phyloP scores from a whole-genome alignment of 1,140 invertebrate genomes.

The Sycophila sp. region DNA sequence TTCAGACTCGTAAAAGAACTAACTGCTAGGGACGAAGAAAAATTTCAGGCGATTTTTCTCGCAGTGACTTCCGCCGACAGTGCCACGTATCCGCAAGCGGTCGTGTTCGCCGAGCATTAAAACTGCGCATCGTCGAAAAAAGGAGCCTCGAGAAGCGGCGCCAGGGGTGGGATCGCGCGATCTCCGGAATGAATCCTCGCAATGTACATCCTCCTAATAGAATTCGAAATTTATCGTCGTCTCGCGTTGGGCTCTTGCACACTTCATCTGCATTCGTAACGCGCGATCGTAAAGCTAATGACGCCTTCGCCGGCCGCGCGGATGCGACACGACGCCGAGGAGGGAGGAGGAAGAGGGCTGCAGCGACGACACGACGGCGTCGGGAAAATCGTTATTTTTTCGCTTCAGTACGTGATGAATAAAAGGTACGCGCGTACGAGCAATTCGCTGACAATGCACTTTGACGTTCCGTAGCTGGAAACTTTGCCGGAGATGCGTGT shows the following conservation, averaged over 20 bases:
- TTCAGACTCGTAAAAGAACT: too few relatives aligned
- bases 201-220: too few relatives aligned
- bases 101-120: not conserved
- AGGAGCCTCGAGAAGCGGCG: too few relatives aligned
- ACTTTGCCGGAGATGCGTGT: conserved; percentile 5
- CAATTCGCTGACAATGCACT: conserved; percentile 30
- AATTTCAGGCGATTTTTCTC: too few relatives aligned
- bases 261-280: conserved; percentile 52
- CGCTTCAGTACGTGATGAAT: conserved; percentile 16
- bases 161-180: conserved; percentile 6
- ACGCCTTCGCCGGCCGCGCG: conserved; percentile 43
- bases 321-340: too few relatives aligned
- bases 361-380: not conserved
- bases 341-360: not conserved
- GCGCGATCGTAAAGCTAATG: conserved; percentile 56
- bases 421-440: not conserved
- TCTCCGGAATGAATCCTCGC: conserved; percentile 47
- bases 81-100: too few relatives aligned
- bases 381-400: conserved; percentile 30
- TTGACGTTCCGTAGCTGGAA: conserved; percentile 16
- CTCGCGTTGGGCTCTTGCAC: conserved; percentile 47
- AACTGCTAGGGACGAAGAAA: too few relatives aligned
- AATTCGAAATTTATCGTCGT: conserved; percentile 60
- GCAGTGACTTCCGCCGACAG: too few relatives aligned
- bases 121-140: too few relatives aligned